Evolutionary conservation across 2,797 vertebrate genomes (phyloP), one percentile per base, ranked within the genome.

Genomic region (Cuniculus paca): DNA sequence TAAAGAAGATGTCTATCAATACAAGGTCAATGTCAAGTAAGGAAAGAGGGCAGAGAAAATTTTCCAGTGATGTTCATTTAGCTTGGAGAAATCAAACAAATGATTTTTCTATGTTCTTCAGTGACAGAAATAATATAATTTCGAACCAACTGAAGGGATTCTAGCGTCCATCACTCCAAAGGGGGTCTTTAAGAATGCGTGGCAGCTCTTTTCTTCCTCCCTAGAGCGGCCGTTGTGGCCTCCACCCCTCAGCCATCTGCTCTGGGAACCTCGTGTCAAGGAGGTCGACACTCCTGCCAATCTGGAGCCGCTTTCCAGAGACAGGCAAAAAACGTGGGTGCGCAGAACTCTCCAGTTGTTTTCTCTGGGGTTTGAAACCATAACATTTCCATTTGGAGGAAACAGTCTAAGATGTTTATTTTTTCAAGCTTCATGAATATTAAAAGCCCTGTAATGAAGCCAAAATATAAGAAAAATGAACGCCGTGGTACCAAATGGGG

Each of bases 371-470:
- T 95, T 78, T 92, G 94, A 98, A 97, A 63, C 81, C 91, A 77
- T 91, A 95, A 95, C 52, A 92, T 96, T 97, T 97, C 96, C 91
- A 80, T 72, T 86, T 92, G 56, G 95, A 97, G 97, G 95, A 98
- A 98, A 93, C 1, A 96, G 97, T 42, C 52, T 16, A 75, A 90
- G 96, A 96, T 93, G 97, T 96, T 98, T 98, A 96, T n/a, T 11
- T 92, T 60, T 93, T 87, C 90, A 95, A 90, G 22, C 94, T 95
- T 95, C 94, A 97, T 84, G 94, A 94, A 96, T 97, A 91, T 98
- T 97, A 96, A 98, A 96, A 97, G 82, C 65, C 26, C 91, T 31
- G 61, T 28, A 90, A 97, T 7, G 93, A 97, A 95, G 95, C 94
- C 97, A 93, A 97, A 96, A 94, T 82, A 50, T 52, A 79, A 94